phyloP scores from a whole-genome alignment of 2,797 vertebrate genomes.

The Hipposideros larvatus region DNA sequence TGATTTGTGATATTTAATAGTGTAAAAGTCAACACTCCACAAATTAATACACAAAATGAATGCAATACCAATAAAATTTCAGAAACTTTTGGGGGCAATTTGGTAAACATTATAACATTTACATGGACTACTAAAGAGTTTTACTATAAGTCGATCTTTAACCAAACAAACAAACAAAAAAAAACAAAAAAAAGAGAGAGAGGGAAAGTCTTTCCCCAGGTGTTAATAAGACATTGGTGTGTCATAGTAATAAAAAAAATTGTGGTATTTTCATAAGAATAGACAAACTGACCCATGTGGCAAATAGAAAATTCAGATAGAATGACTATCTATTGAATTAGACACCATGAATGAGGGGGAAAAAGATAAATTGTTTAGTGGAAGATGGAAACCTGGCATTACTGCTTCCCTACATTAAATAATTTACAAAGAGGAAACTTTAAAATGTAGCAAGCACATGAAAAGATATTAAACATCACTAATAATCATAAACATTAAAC shows the following conservation, averaged over 20 bases:
- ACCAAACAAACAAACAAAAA: background rate
- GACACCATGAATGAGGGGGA: background rate
- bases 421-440: background rate
- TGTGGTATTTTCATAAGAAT: background rate
- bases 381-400: background rate
- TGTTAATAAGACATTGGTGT: background rate
- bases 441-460: background rate
- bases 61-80: background rate
- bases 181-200: too few species aligned
- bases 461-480: background rate
- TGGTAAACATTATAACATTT: background rate
- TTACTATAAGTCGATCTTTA: background rate
- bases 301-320: background rate
- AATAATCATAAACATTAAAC: background rate
- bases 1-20: background rate
- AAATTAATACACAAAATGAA: background rate
- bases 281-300: background rate
- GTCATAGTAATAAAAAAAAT: background rate
- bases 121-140: background rate
- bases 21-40: background rate
- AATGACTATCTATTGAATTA: background rate
- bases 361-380: background rate
- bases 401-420: rapidly evolving
- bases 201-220: background rate
- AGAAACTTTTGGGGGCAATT: background rate